A percentile compares a stretch with the other conserved stretches of the same genome.
Evolutionary conservation across 64 coral and sea anemone species (phyloP).

Genomic region (Montipora foliosa): DNA sequence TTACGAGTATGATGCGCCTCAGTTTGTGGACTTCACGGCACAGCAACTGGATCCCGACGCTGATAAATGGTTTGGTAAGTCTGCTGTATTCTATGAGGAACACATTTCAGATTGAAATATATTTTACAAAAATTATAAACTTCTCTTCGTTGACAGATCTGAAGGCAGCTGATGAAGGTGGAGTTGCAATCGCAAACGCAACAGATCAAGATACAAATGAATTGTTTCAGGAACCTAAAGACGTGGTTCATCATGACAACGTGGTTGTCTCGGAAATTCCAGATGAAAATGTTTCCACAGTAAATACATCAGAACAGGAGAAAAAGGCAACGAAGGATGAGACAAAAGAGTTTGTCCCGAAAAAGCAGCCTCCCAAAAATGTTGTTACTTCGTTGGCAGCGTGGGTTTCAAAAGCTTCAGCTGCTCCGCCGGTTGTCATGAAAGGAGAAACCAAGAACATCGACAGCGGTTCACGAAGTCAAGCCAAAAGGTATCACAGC

Average conservation of each 20-base stretch:
- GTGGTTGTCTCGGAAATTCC: conserved; percentile 3
- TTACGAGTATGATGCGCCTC: conserved; percentile 92
- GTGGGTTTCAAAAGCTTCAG: background rate
- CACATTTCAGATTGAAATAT: background rate
- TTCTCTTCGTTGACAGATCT: conserved; percentile 34
- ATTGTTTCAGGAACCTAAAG: background rate
- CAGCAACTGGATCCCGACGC: conserved; percentile 50
- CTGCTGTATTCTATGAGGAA: background rate
- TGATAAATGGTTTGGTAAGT: conserved; percentile 94
- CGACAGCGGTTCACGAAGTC: background rate
- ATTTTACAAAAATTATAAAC: background rate
- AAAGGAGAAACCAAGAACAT: background rate
- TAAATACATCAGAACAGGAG: conserved; percentile 28
- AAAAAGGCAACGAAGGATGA: background rate
- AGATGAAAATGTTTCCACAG: background rate
- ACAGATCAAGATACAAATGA: conserved; percentile 7
- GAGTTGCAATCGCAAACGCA: conserved; percentile 51
- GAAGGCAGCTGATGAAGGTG: conserved; percentile 74
- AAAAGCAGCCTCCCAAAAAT: conserved; percentile 30
- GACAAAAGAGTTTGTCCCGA: background rate
- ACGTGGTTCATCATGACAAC: background rate
- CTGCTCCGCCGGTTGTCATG: background rate
- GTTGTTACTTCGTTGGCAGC: conserved; percentile 26
- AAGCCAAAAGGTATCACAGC: conserved; percentile 10
- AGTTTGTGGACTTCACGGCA: conserved; percentile 89